These are phyloP conservation scores for Oeneis ivallda DNA, from an alignment of 2,888 invertebrate species.

Conservation along the genomic window DNA sequence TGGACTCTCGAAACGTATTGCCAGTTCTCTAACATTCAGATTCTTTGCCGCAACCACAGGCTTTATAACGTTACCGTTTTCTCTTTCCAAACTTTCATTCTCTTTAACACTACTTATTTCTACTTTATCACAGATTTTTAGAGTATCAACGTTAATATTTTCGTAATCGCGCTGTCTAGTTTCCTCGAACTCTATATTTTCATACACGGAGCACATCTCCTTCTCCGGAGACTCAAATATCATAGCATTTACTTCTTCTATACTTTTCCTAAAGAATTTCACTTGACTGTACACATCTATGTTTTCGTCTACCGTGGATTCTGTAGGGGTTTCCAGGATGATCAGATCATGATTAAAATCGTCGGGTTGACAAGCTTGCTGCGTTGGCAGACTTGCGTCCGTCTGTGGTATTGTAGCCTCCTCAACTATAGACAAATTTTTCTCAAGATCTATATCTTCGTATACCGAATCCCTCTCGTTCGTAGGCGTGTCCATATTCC, in stretches of 20 bases:
- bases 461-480: constrained; percentile 80
- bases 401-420: constrained; percentile 80
- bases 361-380: constrained; percentile 80
- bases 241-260: constrained; percentile 87
- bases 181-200: constrained; percentile 60
- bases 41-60: constrained; percentile 47
- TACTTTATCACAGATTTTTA: constrained; percentile 65
- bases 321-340: constrained; percentile 82
- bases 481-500: constrained; percentile 59
- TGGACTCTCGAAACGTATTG: constrained; percentile 84
- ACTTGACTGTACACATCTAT: constrained; percentile 87
- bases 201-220: constrained; percentile 55
- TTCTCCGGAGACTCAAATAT: constrained; percentile 61
- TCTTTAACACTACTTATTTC: constrained; percentile 48
- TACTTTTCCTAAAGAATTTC: constrained; percentile 85
- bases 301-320: constrained; percentile 64
- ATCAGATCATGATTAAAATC: constrained; percentile 64
- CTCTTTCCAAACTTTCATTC: constrained; percentile 49
- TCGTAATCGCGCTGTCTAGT: constrained; percentile 58
- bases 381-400: constrained; percentile 80
- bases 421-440: constrained; percentile 76
- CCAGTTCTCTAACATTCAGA: constrained; percentile 83
- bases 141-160: constrained; percentile 64
- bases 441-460: constrained; percentile 80
- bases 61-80: constrained; percentile 66